Conservation (phyloP, 1,140 invertebrate genomes). For the Drosophila pallidifrons region DNA sequence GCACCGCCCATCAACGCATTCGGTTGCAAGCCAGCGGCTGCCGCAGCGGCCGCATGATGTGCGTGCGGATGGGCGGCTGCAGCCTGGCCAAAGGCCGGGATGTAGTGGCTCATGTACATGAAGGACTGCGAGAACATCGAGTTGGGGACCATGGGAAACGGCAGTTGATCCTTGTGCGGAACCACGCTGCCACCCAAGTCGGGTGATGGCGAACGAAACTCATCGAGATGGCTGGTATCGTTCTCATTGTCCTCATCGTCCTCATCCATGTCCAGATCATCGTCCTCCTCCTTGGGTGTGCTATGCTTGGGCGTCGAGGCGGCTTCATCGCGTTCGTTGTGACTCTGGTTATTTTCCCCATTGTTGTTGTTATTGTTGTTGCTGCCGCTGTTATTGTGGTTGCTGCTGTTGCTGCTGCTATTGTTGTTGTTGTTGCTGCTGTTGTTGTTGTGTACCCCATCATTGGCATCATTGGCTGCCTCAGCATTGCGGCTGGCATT, state of each 20-base stretch:
- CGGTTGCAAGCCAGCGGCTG: slow-evolving; percentile 74
- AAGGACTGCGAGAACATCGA: slow-evolving; percentile 94
- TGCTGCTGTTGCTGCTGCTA: slow-evolving; percentile 77
- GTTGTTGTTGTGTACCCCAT: slow-evolving; percentile 58
- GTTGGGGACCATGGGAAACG: slow-evolving; percentile 92
- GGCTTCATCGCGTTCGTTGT: slow-evolving; percentile 65
- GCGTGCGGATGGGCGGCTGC: slow-evolving; percentile 84
- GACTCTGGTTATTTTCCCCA: slow-evolving; percentile 66
- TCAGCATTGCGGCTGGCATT: background rate
- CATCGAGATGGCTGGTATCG: slow-evolving; percentile 79
- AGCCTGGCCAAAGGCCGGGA: slow-evolving; percentile 86
- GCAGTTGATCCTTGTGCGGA: slow-evolving; percentile 78
- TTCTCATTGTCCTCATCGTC: slow-evolving; percentile 84
- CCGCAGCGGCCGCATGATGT: slow-evolving; percentile 79
- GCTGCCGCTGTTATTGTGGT: slow-evolving; percentile 43
- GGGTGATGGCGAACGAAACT: slow-evolving; percentile 82
- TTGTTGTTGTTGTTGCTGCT: slow-evolving; percentile 49
- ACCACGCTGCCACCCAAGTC: slow-evolving; percentile 55
- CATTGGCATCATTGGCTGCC: background rate
- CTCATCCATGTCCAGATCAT: slow-evolving; percentile 84
- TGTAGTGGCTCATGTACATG: slow-evolving; percentile 96
- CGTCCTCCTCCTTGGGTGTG: slow-evolving; percentile 83
- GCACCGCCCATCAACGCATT: slow-evolving; percentile 83
- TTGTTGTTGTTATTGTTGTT: slow-evolving; percentile 51
- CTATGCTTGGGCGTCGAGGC: slow-evolving; percentile 64